A percentile compares a stretch with the other conserved stretches of the same genome.
These are phyloP conservation scores for Saguinus midas DNA, from an alignment of 2,113 vertebrate genomes.

Conservation along the genomic window DNA sequence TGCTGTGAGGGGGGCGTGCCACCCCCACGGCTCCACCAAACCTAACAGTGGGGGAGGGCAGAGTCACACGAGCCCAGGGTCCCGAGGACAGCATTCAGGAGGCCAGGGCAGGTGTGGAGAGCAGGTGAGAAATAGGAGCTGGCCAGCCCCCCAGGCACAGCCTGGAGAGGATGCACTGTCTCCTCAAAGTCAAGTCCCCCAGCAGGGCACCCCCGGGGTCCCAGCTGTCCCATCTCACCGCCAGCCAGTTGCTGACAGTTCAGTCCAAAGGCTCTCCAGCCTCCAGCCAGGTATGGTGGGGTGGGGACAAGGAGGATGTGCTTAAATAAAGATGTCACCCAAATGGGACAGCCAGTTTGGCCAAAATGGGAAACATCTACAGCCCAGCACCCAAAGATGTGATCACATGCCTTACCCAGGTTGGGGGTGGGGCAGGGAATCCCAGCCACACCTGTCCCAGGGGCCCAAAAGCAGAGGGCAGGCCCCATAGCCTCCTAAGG, in stretches of 20 bases:
- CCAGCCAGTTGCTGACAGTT: not conserved
- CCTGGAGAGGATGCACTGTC: not conserved
- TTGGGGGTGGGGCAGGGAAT: rapidly evolving
- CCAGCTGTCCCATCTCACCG: not conserved
- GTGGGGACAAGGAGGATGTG: not conserved
- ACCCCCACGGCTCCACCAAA: rapidly evolving
- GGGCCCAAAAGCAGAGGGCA: not conserved
- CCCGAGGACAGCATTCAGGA: not conserved
- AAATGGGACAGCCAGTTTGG: not conserved
- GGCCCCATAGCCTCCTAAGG: not conserved
- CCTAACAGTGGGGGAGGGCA: rapidly evolving
- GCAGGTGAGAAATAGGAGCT: not conserved
- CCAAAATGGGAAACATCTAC: not conserved
- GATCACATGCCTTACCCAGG: not conserved
- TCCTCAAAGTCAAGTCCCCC: not conserved
- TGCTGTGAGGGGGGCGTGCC: too few relatives aligned
- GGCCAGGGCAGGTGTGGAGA: not conserved
- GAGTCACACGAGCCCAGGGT: rapidly evolving
- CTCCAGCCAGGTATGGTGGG: not conserved
- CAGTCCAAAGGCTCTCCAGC: not conserved
- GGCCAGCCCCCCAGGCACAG: not conserved
- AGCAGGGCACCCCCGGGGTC: not conserved
- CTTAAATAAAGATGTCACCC: not conserved
- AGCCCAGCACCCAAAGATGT: not conserved
- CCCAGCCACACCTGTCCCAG: not conserved